Evolutionary conservation across 1,140 invertebrate genomes (phyloP).

Genomic region (Ericerus pela): DNA sequence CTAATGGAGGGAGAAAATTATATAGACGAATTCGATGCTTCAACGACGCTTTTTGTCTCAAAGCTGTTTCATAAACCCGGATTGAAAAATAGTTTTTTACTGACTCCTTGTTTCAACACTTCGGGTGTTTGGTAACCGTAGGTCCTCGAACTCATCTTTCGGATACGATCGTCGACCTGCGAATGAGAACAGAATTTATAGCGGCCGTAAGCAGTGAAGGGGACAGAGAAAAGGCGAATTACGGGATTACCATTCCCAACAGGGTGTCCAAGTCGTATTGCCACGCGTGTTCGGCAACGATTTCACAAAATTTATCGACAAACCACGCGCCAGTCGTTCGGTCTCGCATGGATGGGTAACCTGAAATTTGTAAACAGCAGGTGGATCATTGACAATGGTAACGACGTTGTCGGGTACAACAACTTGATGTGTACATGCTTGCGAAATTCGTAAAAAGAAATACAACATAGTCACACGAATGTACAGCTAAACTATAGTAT

Average conservation of each 20-base stretch:
- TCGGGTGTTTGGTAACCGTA: slow-evolving; percentile 14
- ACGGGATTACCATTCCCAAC: slow-evolving; percentile 14
- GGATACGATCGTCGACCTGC: slow-evolving; percentile 9
- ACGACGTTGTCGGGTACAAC: too few relatives aligned
- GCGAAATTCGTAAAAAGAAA: too few relatives aligned
- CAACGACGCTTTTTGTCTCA: too few relatives aligned
- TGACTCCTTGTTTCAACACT: slow-evolving; percentile 7
- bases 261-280: slow-evolving; percentile 11
- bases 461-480: too few relatives aligned
- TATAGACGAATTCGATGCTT: too few relatives aligned
- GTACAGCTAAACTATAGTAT: too few relatives aligned
- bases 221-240: background rate
- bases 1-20: too few relatives aligned
- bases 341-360: slow-evolving; percentile 11
- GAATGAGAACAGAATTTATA: background rate
- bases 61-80: slow-evolving; percentile 11
- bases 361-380: too few relatives aligned
- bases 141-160: background rate
- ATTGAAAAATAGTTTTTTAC: slow-evolving; percentile 16
- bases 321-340: slow-evolving; percentile 14
- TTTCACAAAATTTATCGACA: slow-evolving; percentile 12
- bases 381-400: too few relatives aligned
- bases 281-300: slow-evolving; percentile 15
- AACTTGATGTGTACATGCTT: too few relatives aligned
- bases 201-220: background rate